Evolutionary conservation across 2,113 vertebrate genomes (phyloP).

Genomic region (Sinocyclocheilus rhinocerous): DNA sequence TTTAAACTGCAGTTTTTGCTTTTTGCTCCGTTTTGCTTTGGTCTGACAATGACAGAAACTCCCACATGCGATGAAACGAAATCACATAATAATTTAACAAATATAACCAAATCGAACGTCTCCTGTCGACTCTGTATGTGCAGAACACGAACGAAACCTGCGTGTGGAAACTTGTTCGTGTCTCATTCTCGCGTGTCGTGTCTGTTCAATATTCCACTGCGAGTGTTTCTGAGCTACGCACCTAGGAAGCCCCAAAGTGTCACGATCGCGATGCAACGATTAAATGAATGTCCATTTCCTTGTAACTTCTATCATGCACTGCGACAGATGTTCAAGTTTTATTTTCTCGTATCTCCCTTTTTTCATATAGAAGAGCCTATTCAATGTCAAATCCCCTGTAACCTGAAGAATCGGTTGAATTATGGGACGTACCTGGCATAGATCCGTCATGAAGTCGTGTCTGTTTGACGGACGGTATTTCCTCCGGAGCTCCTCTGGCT

Average conservation of each 20-base stretch:
- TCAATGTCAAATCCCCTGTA: neutral
- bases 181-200: constrained; percentile 9
- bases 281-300: neutral
- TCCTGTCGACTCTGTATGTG: neutral
- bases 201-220: neutral
- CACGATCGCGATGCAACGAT: neutral
- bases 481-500: neutral
- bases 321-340: neutral
- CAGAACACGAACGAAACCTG: neutral
- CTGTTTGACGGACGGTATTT: neutral
- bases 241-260: neutral
- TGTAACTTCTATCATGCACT: neutral
- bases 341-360: neutral
- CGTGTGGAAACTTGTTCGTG: constrained; percentile 23
- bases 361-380: neutral
- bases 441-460: constrained; percentile 13
- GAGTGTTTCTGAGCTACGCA: neutral
- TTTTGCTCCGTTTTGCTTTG: neutral
- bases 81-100: neutral
- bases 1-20: neutral
- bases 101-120: neutral
- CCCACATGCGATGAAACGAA: neutral
- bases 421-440: neutral
- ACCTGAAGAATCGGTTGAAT: neutral
- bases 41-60: neutral